These are phyloP conservation scores for Collichthys lucidus DNA, from an alignment of 2,113 vertebrate genomes.

Conservation along the genomic window DNA sequence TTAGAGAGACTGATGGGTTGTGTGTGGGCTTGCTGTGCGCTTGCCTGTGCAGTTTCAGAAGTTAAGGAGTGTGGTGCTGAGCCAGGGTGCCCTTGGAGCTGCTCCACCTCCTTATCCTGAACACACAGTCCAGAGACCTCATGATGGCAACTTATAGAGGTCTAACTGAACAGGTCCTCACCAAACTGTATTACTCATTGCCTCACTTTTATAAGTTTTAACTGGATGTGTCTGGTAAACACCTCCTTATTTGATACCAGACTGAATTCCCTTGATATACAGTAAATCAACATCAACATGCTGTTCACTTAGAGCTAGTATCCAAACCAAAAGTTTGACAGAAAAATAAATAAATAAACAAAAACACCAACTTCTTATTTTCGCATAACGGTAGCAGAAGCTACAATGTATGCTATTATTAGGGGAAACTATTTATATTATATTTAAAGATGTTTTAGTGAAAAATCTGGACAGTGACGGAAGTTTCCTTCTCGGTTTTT, in stretches of 20 bases:
- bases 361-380: too few relatives aligned
- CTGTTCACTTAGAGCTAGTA: too few relatives aligned
- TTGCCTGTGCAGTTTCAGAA: constrained; percentile 41
- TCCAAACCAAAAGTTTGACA: too few relatives aligned
- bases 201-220: background rate
- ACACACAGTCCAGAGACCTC: constrained; percentile 57
- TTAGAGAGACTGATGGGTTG: constrained; percentile 49
- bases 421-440: background rate
- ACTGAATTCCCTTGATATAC: background rate
- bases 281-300: background rate
- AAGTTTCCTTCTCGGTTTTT: too few relatives aligned
- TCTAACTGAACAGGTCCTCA: constrained; percentile 61
- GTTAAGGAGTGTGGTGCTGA: constrained; percentile 56
- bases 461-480: background rate
- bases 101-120: constrained; percentile 60
- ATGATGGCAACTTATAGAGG: constrained; percentile 36
- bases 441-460: background rate
- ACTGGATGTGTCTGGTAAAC: background rate
- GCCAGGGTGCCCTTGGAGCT: constrained; percentile 65
- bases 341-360: too few relatives aligned
- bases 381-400: too few relatives aligned
- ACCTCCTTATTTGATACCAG: background rate
- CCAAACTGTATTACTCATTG: constrained; percentile 27
- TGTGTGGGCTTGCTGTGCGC: constrained; percentile 4
- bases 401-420: background rate